Percentiles rank a stretch among this genome's conserved stretches.
Conservation (phyloP, 2,797 vertebrate genomes). For the Acanthurus lineatus region DNA sequence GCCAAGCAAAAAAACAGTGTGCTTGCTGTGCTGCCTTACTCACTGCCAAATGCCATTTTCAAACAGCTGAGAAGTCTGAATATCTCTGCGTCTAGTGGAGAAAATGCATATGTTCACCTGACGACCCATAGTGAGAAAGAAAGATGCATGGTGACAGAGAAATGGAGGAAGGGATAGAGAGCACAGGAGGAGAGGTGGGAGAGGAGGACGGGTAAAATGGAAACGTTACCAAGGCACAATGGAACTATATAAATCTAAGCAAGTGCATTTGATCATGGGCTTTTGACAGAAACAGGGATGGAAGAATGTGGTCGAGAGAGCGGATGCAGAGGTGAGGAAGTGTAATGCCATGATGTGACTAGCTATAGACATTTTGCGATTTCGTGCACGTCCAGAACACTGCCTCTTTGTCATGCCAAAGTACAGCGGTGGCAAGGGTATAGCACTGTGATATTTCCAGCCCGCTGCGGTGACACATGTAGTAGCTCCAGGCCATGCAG, state of each 20-base stretch:
- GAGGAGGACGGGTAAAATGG: constrained; percentile 52
- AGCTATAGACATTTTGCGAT: constrained; percentile 72
- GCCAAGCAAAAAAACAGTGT: constrained; percentile 18
- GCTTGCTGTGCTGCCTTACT: not conserved
- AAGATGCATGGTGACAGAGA: constrained; percentile 43
- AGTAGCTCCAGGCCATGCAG: constrained; percentile 78
- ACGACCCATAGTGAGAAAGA: constrained; percentile 20
- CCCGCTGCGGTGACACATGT: constrained; percentile 77
- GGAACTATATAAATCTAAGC: constrained; percentile 78
- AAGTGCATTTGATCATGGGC: constrained; percentile 75
- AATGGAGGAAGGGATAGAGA: constrained; percentile 31
- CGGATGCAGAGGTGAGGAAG: constrained; percentile 54
- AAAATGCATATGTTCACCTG: constrained; percentile 66
- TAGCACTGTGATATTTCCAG: constrained; percentile 77
- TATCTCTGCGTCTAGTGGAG: constrained; percentile 32
- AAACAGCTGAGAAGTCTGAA: constrained; percentile 56
- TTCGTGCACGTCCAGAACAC: constrained; percentile 75
- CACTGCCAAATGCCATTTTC: constrained; percentile 56
- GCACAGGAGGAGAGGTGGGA: constrained; percentile 14
- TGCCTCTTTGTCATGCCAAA: constrained; percentile 79
- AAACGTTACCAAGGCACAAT: constrained; percentile 65
- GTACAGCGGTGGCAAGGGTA: constrained; percentile 73
- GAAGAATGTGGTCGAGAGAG: constrained; percentile 43
- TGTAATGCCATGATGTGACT: constrained; percentile 68
- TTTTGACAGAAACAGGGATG: constrained; percentile 73